These are phyloP conservation scores for Phycodurus eques DNA, from an alignment of 2,113 vertebrate species.

Conservation along the genomic window DNA sequence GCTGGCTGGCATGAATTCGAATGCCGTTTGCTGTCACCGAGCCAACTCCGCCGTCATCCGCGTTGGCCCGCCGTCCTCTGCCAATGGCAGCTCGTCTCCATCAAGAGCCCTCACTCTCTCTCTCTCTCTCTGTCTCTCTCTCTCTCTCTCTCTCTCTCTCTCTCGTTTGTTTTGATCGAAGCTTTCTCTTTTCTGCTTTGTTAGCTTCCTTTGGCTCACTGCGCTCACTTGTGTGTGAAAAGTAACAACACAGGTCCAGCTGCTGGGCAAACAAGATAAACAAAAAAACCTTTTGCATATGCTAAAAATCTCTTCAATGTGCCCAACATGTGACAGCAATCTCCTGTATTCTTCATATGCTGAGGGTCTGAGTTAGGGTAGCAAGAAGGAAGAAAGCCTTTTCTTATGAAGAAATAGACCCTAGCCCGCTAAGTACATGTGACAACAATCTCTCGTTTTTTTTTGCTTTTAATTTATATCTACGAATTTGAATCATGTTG, in stretches of 20 bases:
- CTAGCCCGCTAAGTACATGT: too few species aligned
- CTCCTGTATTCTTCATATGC: background rate
- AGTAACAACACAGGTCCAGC: background rate
- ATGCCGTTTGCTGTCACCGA: background rate
- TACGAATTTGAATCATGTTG: too few species aligned
- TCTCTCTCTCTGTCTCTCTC: background rate
- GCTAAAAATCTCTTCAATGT: background rate
- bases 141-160: background rate
- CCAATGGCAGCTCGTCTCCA: background rate
- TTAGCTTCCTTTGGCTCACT: background rate
- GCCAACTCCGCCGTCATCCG: conserved; percentile 1
- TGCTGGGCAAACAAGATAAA: background rate
- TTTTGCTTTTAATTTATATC: too few species aligned
- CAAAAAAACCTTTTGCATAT: background rate
- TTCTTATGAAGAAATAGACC: too few species aligned
- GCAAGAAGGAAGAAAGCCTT: too few species aligned
- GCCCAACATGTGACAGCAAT: background rate
- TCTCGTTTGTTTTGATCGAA: background rate
- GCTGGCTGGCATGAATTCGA: conserved; percentile 9
- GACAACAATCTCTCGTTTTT: too few species aligned
- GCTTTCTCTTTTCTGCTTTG: background rate
- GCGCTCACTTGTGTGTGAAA: background rate
- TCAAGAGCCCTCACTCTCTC: background rate
- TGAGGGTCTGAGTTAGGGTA: too few species aligned
- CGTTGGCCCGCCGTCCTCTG: background rate